These are phyloP conservation scores for Thymelicus acteon DNA, from an alignment of 2,888 invertebrate genomes.

Conservation along the genomic window DNA sequence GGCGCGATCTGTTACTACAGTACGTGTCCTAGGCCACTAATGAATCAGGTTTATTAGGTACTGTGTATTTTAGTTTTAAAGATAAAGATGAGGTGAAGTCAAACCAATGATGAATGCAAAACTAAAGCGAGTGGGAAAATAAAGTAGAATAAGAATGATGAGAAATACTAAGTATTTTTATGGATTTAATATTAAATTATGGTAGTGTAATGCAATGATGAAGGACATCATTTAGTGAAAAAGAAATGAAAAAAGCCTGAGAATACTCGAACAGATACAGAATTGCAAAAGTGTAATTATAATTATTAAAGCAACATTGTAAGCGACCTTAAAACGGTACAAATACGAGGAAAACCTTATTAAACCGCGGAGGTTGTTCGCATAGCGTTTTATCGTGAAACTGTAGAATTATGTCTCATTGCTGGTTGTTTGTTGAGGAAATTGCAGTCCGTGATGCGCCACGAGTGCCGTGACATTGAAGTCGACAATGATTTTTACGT, in stretches of 20 bases:
- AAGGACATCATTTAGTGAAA: background rate
- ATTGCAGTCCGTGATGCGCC: slow-evolving; percentile 4
- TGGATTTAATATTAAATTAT: too few relatives aligned
- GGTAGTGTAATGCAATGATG: too few relatives aligned
- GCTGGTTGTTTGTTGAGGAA: slow-evolving; percentile 24
- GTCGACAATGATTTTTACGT: background rate
- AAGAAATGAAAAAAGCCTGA: background rate
- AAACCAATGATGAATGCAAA: too few relatives aligned
- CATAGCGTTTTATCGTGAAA: slow-evolving; percentile 16
- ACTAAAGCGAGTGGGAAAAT: too few relatives aligned
- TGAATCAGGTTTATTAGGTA: too few relatives aligned
- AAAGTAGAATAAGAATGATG: too few relatives aligned
- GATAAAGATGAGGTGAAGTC: too few relatives aligned
- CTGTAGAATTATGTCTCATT: slow-evolving; percentile 18
- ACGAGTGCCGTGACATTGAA: background rate
- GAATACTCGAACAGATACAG: background rate
- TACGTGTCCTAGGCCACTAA: too few relatives aligned
- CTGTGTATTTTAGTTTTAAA: too few relatives aligned
- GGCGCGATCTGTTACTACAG: too few relatives aligned
- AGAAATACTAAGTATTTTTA: too few relatives aligned
- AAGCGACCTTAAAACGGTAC: slow-evolving; percentile 36
- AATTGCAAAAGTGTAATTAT: background rate
- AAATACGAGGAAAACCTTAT: slow-evolving; percentile 41
- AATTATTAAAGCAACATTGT: background rate
- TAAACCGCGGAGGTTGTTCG: slow-evolving; percentile 36